phyloP scores from a whole-genome alignment of 2,888 invertebrate genomes.

The Podabrus alpinus region DNA sequence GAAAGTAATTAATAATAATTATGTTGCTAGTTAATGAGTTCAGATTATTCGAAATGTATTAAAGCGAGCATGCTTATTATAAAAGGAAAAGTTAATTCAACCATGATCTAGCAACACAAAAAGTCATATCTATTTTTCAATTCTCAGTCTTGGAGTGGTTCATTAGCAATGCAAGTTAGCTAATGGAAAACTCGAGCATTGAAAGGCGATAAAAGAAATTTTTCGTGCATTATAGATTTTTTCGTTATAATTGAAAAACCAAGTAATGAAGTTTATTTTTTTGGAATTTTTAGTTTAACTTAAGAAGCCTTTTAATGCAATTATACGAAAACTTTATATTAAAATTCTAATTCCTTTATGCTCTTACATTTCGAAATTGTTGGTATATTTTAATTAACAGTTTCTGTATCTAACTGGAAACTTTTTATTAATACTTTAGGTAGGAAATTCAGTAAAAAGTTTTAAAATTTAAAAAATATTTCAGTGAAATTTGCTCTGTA shows the following conservation, averaged over 20 bases:
- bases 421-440: not conserved
- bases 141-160: conserved; percentile 41
- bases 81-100: conserved; percentile 36
- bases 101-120: conserved; percentile 40
- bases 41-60: not conserved
- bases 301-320: not conserved
- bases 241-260: conserved; percentile 24
- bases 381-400: not conserved
- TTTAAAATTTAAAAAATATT: not conserved
- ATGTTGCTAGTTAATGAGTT: not conserved
- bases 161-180: conserved; percentile 46
- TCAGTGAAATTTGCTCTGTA: not conserved
- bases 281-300: not conserved
- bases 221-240: conserved; percentile 27
- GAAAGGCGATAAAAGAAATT: conserved; percentile 29
- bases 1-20: not conserved
- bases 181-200: conserved; percentile 40
- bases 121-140: conserved; percentile 38
- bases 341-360: not conserved
- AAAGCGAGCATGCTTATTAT: not conserved
- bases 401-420: not conserved
- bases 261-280: conserved; percentile 27
- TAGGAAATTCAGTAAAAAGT: not conserved
- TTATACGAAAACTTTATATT: not conserved
- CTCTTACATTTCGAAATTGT: not conserved